These are phyloP conservation scores for Campylomormyrus tamandua DNA, from an alignment of 2,113 vertebrate species.

Conservation along the genomic window DNA sequence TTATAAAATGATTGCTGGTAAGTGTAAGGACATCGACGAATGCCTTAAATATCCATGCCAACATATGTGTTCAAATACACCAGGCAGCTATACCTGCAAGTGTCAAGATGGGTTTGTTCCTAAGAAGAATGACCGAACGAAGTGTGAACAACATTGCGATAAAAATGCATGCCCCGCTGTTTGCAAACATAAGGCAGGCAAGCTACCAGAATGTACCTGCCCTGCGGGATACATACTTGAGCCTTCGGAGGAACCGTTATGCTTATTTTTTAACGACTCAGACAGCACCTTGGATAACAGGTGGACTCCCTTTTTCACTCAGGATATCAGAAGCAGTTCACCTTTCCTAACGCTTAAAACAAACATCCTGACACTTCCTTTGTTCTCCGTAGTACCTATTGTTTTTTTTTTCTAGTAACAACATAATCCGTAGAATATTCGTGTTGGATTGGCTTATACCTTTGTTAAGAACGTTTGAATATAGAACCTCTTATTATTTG, in stretches of 20 bases:
- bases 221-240: neutral
- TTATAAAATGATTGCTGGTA: neutral
- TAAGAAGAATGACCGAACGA: constrained; percentile 17
- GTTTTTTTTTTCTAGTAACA: neutral
- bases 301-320: neutral
- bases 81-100: constrained; percentile 44
- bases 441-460: neutral
- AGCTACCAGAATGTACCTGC: neutral
- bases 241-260: neutral
- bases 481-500: neutral
- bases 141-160: constrained; percentile 34
- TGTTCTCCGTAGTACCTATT: neutral
- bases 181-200: neutral
- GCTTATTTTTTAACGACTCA: neutral
- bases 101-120: constrained; percentile 36
- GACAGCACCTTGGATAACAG: neutral
- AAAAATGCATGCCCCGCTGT: constrained; percentile 20
- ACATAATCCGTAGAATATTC: neutral
- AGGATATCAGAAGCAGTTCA: neutral
- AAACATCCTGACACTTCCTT: neutral
- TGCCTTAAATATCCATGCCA: constrained; percentile 43
- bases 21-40: neutral
- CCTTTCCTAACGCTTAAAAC: neutral
- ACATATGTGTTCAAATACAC: constrained; percentile 28
- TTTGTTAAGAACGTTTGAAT: neutral